Base-by-base conservation (phyloP, 2,113 vertebrate genomes). In the Mesitornis unicolor region DNA sequence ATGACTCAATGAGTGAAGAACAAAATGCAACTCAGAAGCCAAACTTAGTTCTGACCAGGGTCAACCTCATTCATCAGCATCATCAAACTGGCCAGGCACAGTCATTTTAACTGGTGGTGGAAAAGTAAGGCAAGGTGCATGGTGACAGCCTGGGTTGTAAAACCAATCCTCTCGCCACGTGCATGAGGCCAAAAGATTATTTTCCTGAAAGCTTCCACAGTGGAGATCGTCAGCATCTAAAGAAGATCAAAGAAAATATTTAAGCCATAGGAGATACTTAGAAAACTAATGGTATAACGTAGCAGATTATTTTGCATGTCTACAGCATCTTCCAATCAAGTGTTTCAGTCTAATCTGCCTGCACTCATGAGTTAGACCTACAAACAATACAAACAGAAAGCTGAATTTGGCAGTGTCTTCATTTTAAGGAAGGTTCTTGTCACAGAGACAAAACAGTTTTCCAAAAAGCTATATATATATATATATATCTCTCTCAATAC, bases 41-140 rank as follows among this genome's bases (percentile, higher is more conserved):
- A 86, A 76, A 85, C 29, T 69, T 74, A 80, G 43, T 82, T 95
- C 84, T 95, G 87, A 91, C n/a, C 74, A 84, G 47, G 48, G 68
- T 69, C 61, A 94, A 35, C 38, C 57, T 98, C 93, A 98, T 57
- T 98, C 98, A 91, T 98, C 98, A 8, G 98, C 98, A 95, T 98
- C 98, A 90, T 98, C 98, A 91, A 98, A 98, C 87, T 98, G 98
- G 68, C 98, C 98, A 10, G 75, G 60, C 92, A 97, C 98, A 89
- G 96, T 95, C 78, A 89, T 53, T 91, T 96, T 97, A 89, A 97
- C 83, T 56, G 76, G 96, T 45, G 95, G 94, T 1, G 90, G 84
- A 86, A 96, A 95, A 84, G 91, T 80, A 91, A 98, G 35, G 21
- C 92, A 92, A 90, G 97, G 95, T 8, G 96, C 91, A 31, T 98